Evolutionary conservation across 2,888 invertebrate genomes (phyloP), one percentile per base, ranked within the genome.

Genomic region (Drosophila anceps): DNA sequence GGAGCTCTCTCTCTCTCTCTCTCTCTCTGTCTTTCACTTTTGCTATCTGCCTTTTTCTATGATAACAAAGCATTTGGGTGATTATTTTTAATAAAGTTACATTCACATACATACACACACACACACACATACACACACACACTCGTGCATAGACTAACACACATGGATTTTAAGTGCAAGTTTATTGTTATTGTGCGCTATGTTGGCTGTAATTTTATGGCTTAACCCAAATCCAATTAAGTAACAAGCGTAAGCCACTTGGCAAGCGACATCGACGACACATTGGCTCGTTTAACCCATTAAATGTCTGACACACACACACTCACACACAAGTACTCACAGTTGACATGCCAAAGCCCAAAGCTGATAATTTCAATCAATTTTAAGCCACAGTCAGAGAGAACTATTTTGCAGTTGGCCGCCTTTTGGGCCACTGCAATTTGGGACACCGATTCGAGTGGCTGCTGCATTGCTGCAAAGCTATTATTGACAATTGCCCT

Each of bases 301-400:
- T 86, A 83, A 81, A 85, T 76, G 73, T 88, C 59, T 60, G 51
- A 65, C 31, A n/a, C 50, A 59, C 20, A 46, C 39, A 44, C 24
- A 33, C 24, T 35, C 54, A 59, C 18, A 53, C 33, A 24, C 12
- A 12, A 9, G 27, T n/a, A 57, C 50, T 66, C 41, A 70, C 57
- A 80, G 54, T 54, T 74, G 76, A 84, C 73, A 79, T 90, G 88
- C 78, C 86, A 85, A 78, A 90, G 84, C 73, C 82, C 80, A 81
- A 78, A 90, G 90, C 90, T 82, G 90, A 90, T 90, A 90, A 88
- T 88, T 88, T 88, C 87, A 88, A 88, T 90, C 87, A 90, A 87
- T 88, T 90, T 88, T 88, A 88, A 88, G 86, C 87, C 74, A 73
- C 62, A 66, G 27, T 82, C 64, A 72, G 44, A 73, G 39, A 68